These are phyloP conservation scores for Oreochromis tanganicae DNA, from an alignment of 2,113 vertebrate species.

Conservation along the genomic window DNA sequence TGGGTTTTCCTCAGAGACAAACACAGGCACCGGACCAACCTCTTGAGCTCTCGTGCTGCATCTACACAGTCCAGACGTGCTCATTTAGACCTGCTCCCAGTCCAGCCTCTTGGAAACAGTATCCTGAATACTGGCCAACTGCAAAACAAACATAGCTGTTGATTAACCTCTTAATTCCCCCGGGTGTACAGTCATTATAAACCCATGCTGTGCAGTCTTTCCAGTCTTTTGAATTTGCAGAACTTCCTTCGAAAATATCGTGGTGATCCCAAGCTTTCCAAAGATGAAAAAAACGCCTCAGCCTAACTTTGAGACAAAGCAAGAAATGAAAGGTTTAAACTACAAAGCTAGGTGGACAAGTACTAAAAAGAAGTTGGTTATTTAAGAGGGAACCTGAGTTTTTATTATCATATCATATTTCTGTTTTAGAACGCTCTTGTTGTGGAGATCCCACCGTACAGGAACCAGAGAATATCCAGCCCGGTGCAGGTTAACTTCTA, in stretches of 20 bases:
- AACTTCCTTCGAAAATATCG: background rate
- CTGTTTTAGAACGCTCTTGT: slow-evolving; percentile 79
- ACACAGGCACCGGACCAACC: slow-evolving; percentile 36
- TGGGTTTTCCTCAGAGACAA: slow-evolving; percentile 54
- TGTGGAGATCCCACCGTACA: slow-evolving; percentile 92
- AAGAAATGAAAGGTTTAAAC: background rate
- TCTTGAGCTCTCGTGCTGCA: slow-evolving; percentile 8
- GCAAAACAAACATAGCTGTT: slow-evolving; percentile 40
- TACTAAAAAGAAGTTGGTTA: background rate
- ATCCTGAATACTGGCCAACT: slow-evolving; percentile 14
- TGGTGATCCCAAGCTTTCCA: background rate
- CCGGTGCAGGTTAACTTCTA: slow-evolving; percentile 95
- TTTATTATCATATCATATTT: background rate
- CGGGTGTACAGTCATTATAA: background rate
- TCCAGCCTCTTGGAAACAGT: slow-evolving; percentile 23
- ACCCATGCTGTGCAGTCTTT: background rate
- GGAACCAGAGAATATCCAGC: slow-evolving; percentile 89
- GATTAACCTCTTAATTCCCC: background rate
- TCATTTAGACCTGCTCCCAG: slow-evolving; percentile 38
- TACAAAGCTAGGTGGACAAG: background rate
- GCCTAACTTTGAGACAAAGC: background rate
- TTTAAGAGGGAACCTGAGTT: background rate
- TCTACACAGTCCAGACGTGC: slow-evolving; percentile 29
- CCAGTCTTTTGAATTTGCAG: background rate
- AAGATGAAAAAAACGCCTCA: background rate